These are phyloP conservation scores for Lethenteron reissneri DNA, from an alignment of 2,113 vertebrate species.

Conservation along the genomic window DNA sequence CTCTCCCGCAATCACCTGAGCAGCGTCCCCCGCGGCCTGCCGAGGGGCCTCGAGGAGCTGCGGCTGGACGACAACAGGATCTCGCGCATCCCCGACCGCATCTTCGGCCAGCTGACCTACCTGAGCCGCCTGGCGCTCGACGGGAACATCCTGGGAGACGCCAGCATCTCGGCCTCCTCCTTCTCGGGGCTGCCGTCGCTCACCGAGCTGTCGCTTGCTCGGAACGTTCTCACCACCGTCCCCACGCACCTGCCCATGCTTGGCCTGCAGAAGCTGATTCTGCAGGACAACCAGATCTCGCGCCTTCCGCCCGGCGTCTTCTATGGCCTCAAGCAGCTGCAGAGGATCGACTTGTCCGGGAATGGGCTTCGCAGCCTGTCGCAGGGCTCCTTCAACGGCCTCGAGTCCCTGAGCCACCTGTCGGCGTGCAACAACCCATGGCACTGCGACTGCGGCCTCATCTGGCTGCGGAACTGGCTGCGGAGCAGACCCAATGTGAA, in stretches of 20 bases:
- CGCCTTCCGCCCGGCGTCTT: conserved; percentile 54
- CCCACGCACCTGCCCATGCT: conserved; percentile 53
- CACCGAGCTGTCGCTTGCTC: conserved; percentile 59
- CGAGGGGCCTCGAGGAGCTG: conserved; percentile 61
- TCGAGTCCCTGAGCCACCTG: conserved; percentile 51
- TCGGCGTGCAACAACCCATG: conserved; percentile 69
- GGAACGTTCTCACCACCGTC: conserved; percentile 57
- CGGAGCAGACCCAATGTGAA: conserved; percentile 47
- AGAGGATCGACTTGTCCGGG: conserved; percentile 58
- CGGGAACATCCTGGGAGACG: conserved; percentile 83
- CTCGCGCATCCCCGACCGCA: conserved; percentile 65
- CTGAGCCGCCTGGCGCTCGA: conserved; percentile 62
- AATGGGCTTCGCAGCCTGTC: conserved; percentile 78
- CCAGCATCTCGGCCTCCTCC: conserved; percentile 71
- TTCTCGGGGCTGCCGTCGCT: conserved; percentile 66
- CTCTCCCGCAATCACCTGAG: conserved; percentile 76
- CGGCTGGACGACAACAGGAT: conserved; percentile 79
- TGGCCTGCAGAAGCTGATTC: conserved; percentile 44
- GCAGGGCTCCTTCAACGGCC: conserved; percentile 50
- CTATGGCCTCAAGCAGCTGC: conserved; percentile 44
- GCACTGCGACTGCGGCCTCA: conserved; percentile 73
- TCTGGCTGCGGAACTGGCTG: conserved; percentile 74
- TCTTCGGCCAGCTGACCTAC: conserved; percentile 52
- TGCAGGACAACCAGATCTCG: conserved; percentile 69
- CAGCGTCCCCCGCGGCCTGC: conserved; percentile 66